Base-by-base conservation (phyloP, 2,113 vertebrate species). In the Parus major region DNA sequence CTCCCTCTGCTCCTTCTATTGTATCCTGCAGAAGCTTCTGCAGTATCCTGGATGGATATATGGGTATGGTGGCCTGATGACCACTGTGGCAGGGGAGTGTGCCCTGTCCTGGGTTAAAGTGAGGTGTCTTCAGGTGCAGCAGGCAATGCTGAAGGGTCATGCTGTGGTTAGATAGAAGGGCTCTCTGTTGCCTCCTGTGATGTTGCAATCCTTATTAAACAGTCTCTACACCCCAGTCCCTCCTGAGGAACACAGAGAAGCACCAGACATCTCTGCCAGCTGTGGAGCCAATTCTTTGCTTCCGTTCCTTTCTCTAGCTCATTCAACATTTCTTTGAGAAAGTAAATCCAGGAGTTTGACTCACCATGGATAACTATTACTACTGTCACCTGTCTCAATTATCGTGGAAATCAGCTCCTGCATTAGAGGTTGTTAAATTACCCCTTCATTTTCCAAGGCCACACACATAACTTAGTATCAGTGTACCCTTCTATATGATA, bases 61-160 rank as follows among this genome's bases (percentile, higher is more conserved):
- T 39, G 39, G 39, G 11, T 39, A 39, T 39, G 39, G 39, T 39
- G 39, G 39, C 0, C 5, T 33, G 13, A 56, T 20, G 11, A 86
- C 50, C 42, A 73, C 33, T 17, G 10, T 23, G 61, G 19, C 31
- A 46, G 20, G 27, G 5, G 65, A 11, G 25, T 29, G 21, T 55
- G 47, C n/a, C 36, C 64, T 1, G 0, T 2, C 7, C 10, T 9
- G 21, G 50, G 33, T 35, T 46, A 9, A 68, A 82, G 12, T 9
- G 66, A 68, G 72, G 36, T 0, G 0, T 46, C 6, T 42, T 83
- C 36, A 47, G n/a, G 28, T 47, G 41, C 59, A 77, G 41, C 36
- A 73, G 50, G 14, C 22, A 35, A 23, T 21, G 50, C 47, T 88
- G 76, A 57, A 53, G 39, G 20, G 28, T 25, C 10, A 1, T 19